Base-by-base conservation (phyloP, 92 coral and sea anemone species). In the Heteractis magnifica region DNA sequence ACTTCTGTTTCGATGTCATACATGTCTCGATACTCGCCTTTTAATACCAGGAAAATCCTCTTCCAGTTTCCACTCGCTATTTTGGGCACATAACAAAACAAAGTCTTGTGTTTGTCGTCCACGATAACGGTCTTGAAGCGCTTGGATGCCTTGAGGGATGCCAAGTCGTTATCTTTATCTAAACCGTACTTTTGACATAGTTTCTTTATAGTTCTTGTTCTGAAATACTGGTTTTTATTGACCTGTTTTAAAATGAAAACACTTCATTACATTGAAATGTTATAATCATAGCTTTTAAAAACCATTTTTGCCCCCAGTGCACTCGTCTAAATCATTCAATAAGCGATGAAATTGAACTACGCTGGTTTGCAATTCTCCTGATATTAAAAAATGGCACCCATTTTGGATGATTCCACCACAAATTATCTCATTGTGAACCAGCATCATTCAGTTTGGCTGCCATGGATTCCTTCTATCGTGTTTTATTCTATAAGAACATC, bases 11-110 rank as follows among this genome's bases (percentile, higher is more conserved):
- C 48, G 51, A 90, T 86, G 52, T 56, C 78, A 4, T 82, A 5
- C 11, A 71, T 74, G 51, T 79, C 26, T 56, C 79, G 58, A 48
- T 78, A 86, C 41, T 79, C 75, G 0, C 86, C 87, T 14, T 70
- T 77, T 3, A 90, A 81, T n/a, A 87, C 81, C 0, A 83, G 84
- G 77, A 90, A 87, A 20, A 83, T 15, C 12, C 90, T 81, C 52
- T 90, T 90, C 93, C 93, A 90, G 86, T 87, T 90, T 1, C 88
- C 86, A 52, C 90, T 87, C 12, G 93, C 93, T n/a, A 90, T 90
- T 51, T 90, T 90, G 2, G 93, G 93, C 3, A 90, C 86, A 60
- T 52, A 87, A 62, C 93, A 90, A 75, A 90, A 90, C 55, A 87
- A 64, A 2, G 80, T 74, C 52, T 87, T 83, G 81, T 85, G 73